These are phyloP conservation scores for Montipora capitata DNA, from an alignment of 92 coral and sea anemone genomes.

Conservation along the genomic window DNA sequence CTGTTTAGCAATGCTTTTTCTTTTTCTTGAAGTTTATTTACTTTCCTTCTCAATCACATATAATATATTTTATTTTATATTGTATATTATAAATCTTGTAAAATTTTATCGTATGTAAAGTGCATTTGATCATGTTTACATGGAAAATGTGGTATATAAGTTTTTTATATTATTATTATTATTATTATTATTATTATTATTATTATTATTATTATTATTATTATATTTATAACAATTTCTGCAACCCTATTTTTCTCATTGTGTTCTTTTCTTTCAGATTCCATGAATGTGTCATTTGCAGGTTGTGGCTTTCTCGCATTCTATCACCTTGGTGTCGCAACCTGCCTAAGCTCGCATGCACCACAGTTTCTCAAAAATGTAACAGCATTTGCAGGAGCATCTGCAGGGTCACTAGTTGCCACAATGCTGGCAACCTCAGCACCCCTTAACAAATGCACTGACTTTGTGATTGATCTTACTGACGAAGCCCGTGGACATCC, in stretches of 20 bases:
- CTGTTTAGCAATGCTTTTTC: too few species aligned
- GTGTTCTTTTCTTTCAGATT: neutral
- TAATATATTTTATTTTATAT: too few species aligned
- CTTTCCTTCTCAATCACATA: too few species aligned
- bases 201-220: too few species aligned
- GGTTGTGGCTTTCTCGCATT: slow-evolving; percentile 99
- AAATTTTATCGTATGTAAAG: too few species aligned
- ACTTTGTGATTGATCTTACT: slow-evolving; percentile 83
- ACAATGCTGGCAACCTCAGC: slow-evolving; percentile 94
- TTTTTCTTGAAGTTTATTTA: too few species aligned
- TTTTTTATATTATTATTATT: too few species aligned
- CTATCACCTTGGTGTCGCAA: slow-evolving; percentile 93
- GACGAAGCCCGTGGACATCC: slow-evolving; percentile 86
- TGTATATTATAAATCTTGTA: too few species aligned
- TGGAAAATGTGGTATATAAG: too few species aligned
- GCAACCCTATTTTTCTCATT: neutral
- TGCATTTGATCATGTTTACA: too few species aligned
- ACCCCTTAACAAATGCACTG: slow-evolving; percentile 86
- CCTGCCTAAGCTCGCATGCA: slow-evolving; percentile 88
- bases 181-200: too few species aligned
- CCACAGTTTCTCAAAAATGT: slow-evolving; percentile 83
- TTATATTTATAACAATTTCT: neutral
- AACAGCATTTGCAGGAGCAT: slow-evolving; percentile 96
- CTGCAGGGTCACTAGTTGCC: slow-evolving; percentile 97
- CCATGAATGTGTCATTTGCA: slow-evolving; percentile 95